Evolutionary conservation across 2,888 invertebrate genomes (phyloP), one percentile per base, ranked within the genome.

Genomic region (Polymixis lichenea): DNA sequence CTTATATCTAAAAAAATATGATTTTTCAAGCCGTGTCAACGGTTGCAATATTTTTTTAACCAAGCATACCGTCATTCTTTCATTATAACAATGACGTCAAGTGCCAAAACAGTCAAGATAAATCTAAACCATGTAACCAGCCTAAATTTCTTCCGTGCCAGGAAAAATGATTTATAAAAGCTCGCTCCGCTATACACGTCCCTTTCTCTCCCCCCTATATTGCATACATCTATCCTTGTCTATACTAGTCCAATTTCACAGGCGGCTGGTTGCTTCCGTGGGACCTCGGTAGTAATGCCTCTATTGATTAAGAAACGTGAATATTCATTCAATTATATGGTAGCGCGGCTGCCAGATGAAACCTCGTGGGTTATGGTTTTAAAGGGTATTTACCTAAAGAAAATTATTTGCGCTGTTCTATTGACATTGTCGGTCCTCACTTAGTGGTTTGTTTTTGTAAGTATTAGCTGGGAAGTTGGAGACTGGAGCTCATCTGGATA

Each of bases 91-190:
- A 46, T 64, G 4, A 46, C 8, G 51, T 77, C 32, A 72, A 53
- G 11, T 58, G 55, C 60, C 60, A 56, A 68, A 60, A 56, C 70
- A 61, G 38, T 60, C 25, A 2, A 55, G 28, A 61, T 76, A 72
- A 85, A 78, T 75, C 77, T 78, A 58, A 55, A 77, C 70, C 89
- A 76, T 93, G 90, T 80, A 91, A 78, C 82, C 86, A 81, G 89
- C 95, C 95, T 95, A 92, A 95, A 92, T 89, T 92, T 86, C 89
- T 89, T 88, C 88, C 92, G 93, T 94, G 94, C 93, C 92, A 93
- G 94, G 95, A 95, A 95, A 95, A 96, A 96, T 96, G 95, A 96
- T 96, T 96, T 96, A 96, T 95, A 95, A 95, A 95, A 95, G 91
- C 94, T 90, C 89, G 91, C 91, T 90, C 83, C 89, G 75, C 83